Evolutionary conservation across 2,888 invertebrate genomes (phyloP), one percentile per base, ranked within the genome.

Genomic region (Tineola bisselliella): DNA sequence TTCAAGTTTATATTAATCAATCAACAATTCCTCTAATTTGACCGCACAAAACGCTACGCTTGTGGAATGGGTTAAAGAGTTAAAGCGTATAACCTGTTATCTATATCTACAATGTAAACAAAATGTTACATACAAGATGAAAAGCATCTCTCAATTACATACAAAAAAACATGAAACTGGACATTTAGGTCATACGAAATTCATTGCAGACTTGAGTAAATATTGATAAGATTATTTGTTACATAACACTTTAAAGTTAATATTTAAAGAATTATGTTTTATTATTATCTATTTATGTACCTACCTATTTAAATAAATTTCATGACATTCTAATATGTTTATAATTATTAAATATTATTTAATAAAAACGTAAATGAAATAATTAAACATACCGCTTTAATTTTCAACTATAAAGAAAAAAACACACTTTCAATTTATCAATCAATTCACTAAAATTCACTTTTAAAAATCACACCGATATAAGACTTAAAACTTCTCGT

Each of bases 61-160:
- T 33, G 33, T 68, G 68, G 70, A 75, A 69, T 78, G 70, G 75
- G 78, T 77, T 76, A 80, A 66, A 75, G 69, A 73, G 75, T 70
- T 74, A 66, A 54, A 54, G 69, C 66, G 67, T 67, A 69, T 70
- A 71, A 67, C 67, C 63, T 66, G 66, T 74, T 68, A 66, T 65
- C 65, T 64, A 33, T 33, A 33, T 31, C 33, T 30, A 19, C 44
- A 60, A 18, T 61, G 61, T 58, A 63, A 63, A 64, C 62, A 65
- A 58, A 63, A 64, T 62, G 62, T 61, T 63, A 62, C 62, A 52
- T 25, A n/a, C 54, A 10, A 25, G 19, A 54, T 25, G 25, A 54
- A 54, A 54, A 54, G 15, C 6, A 44, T 10, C n/a, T 38, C 38
- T 38, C 48, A 48, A 48, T 17, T 48, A 48, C n/a, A 15, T 10